Evolutionary conservation across 1,140 invertebrate species (phyloP), one percentile per base, ranked within the genome.

Genomic region (Aradophagus sp.): DNA sequence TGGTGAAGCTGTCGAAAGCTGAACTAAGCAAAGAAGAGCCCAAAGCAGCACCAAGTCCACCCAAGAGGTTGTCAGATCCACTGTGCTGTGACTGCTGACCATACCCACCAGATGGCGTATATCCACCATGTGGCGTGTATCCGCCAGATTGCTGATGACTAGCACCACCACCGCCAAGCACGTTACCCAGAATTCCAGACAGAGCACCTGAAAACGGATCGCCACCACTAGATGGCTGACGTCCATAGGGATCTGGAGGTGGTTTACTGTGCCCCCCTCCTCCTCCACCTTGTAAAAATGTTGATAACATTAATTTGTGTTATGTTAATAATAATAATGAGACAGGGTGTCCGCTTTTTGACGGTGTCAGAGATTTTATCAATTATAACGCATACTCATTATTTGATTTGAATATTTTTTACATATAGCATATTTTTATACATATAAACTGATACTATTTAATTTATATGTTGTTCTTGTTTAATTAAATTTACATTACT

Each of bases 151-250:
- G n/a, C n/a, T n/a, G n/a, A n/a, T n/a, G n/a, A n/a, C n/a, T n/a
- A n/a, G n/a, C n/a, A 16, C 80, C 81, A 6, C 82, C 82, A 15
- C 81, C 81, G 15, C 82, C 82, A n/a, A 85, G 50, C 55, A 85
- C 80, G 7, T 76, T 76, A 15, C 83, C 81, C 15, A 84, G 42
- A 12, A 83, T 59, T 0, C 82, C 84, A 17, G 80, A 80, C 26
- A 85, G 36, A 5, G 76, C 47, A 41, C 82, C 80, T 3, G 71
- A 55, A 1, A 84, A 42, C 0, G 76, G 53, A 56, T 84, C 77
- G 26, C 38, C 27, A 15, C 66, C 34, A 23, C 29, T 19, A 11
- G 45, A 42, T n/a, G 70, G 62, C 23, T 76, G 75, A 10, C 67
- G 61, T n/a, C 52, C 36, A 45, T 13, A 62, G 4, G 56, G 26